phyloP scores from a whole-genome alignment of 2,113 vertebrate species.

The Circaetus gallicus region DNA sequence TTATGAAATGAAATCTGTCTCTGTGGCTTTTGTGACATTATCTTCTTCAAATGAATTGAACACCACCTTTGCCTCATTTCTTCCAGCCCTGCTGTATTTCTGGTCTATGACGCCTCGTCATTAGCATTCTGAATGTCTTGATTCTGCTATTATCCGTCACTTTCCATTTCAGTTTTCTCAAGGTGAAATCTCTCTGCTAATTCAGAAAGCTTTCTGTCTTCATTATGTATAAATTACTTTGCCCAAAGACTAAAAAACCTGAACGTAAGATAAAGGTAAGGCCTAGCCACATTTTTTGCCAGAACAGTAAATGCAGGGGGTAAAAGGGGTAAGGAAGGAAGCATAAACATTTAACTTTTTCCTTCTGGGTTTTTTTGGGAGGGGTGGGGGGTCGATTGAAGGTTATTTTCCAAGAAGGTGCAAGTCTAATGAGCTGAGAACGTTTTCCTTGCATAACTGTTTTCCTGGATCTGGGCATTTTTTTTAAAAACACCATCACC shows the following conservation, averaged over 20 bases:
- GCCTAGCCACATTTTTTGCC: not conserved
- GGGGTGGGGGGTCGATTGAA: not conserved
- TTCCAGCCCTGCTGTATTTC: not conserved
- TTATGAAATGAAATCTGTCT: not conserved
- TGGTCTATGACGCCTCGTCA: not conserved
- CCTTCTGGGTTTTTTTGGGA: not conserved
- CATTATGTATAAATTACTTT: not conserved
- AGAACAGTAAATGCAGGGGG: not conserved
- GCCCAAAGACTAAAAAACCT: not conserved
- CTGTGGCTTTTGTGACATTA: not conserved
- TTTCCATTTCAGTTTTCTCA: slow-evolving; percentile 11
- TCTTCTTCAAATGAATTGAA: not conserved
- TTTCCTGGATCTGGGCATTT: not conserved
- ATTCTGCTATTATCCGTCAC: not conserved
- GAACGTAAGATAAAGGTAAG: not conserved
- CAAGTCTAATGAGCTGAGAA: slow-evolving; percentile 12
- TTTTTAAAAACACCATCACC: slow-evolving; percentile 1
- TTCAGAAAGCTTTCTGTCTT: not conserved
- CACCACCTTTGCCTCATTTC: not conserved
- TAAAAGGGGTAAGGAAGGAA: not conserved
- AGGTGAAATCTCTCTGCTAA: not conserved
- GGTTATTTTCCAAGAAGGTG: slow-evolving; percentile 8
- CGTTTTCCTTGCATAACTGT: not conserved
- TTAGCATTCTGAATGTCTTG: not conserved
- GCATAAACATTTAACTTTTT: not conserved